Conservation (phyloP, 2,113 vertebrate genomes). For the Daboia siamensis region DNA sequence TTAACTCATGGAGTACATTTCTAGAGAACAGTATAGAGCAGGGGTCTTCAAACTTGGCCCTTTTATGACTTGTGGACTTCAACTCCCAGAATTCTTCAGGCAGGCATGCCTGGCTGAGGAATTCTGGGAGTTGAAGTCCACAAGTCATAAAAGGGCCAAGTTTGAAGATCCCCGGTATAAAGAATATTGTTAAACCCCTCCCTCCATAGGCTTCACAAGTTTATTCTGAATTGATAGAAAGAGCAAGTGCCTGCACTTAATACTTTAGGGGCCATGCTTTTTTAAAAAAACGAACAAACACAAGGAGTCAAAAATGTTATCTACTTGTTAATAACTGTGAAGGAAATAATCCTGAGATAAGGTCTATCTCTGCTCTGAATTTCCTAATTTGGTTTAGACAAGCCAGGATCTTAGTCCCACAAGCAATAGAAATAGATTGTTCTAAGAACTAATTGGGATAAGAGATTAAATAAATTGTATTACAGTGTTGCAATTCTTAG, state of each 20-base stretch:
- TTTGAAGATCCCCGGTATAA: too few species aligned
- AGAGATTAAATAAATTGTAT: neutral
- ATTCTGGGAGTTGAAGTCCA: too few species aligned
- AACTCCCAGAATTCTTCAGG: too few species aligned
- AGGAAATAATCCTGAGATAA: neutral
- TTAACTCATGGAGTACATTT: neutral
- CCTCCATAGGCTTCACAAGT: neutral
- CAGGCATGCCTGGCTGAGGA: too few species aligned
- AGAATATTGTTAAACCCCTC: neutral
- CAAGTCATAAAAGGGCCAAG: too few species aligned
- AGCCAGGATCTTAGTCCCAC: neutral
- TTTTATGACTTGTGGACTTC: too few species aligned
- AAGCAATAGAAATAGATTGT: neutral
- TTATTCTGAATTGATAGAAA: neutral
- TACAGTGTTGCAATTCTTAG: neutral
- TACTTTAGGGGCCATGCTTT: neutral
- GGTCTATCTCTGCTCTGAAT: neutral
- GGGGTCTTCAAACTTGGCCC: too few species aligned
- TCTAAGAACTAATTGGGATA: neutral
- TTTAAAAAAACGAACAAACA: neutral
- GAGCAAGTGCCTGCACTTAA: neutral
- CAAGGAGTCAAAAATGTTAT: neutral
- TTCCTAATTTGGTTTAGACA: neutral
- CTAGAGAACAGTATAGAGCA: neutral
- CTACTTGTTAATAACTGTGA: neutral